These are phyloP conservation scores for Lophius americanus DNA, from an alignment of 2,797 vertebrate species.

Conservation along the genomic window DNA sequence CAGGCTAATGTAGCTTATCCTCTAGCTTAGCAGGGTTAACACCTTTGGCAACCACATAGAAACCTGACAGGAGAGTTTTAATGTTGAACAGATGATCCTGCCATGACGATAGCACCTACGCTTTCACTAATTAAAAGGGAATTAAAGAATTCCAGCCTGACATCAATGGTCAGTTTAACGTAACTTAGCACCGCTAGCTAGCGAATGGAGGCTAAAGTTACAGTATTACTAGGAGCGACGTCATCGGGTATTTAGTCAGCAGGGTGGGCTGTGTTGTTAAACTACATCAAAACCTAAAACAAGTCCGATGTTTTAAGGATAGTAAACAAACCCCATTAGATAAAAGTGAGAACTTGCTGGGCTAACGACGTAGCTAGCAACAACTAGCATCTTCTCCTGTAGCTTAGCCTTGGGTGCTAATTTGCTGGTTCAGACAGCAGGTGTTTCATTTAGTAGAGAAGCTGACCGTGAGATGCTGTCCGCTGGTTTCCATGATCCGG, in stretches of 20 bases:
- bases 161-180: no score
- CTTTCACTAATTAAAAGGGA: background rate
- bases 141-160: slow-evolving; percentile 1
- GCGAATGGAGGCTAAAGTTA: background rate
- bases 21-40: slow-evolving; percentile 14
- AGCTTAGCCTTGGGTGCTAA: slow-evolving; percentile 29
- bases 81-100: background rate
- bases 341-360: background rate
- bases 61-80: background rate
- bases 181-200: slow-evolving; percentile 10
- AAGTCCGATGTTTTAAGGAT: rapidly evolving
- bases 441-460: slow-evolving; percentile 1
- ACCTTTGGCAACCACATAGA: background rate
- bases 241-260: background rate
- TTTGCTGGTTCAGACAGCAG: slow-evolving; percentile 49
- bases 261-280: background rate
- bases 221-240: background rate
- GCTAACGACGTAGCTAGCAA: slow-evolving; percentile 67
- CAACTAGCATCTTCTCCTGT: slow-evolving; percentile 24
- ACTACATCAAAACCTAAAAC: rapidly evolving
- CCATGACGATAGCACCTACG: background rate
- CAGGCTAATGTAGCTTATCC: slow-evolving; percentile 7
- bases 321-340: background rate
- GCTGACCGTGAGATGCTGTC: slow-evolving; percentile 61
- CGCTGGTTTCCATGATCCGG: slow-evolving; percentile 61